These are phyloP conservation scores for Caenorhabditis drosophilae DNA, from an alignment of 2,888 invertebrate species.

Conservation along the genomic window DNA sequence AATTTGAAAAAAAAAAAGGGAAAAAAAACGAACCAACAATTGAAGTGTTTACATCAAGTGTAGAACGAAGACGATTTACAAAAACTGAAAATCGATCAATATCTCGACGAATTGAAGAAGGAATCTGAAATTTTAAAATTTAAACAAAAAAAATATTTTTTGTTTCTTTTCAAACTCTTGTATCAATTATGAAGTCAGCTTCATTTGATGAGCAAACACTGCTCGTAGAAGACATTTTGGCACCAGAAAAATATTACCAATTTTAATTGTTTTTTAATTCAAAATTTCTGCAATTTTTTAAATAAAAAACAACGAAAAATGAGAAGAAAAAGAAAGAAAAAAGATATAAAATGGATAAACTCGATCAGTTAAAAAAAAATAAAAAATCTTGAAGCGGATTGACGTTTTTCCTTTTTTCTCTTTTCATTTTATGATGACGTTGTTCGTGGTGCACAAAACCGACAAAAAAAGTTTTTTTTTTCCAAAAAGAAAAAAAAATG, in stretches of 20 bases:
- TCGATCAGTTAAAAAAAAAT: too few species aligned
- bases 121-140: conserved; percentile 47
- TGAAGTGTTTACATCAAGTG: conserved; percentile 50
- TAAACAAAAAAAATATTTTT: neutral
- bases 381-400: too few species aligned
- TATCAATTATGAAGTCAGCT: conserved; percentile 48
- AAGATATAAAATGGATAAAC: too few species aligned
- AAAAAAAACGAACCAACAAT: conserved; percentile 41
- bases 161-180: conserved; percentile 74
- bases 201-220: conserved; percentile 52
- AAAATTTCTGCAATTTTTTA: too few species aligned
- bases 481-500: too few species aligned
- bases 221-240: conserved; percentile 48
- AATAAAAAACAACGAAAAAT: conserved; percentile 1
- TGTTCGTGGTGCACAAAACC: too few species aligned
- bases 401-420: too few species aligned
- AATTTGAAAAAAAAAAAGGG: neutral
- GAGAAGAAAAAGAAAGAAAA: neutral
- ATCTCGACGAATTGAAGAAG: conserved; percentile 57
- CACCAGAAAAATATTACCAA: neutral
- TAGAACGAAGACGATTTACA: conserved; percentile 49
- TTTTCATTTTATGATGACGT: too few species aligned
- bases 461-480: too few species aligned
- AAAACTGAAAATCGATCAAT: conserved; percentile 64
- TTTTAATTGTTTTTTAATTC: too few species aligned